These are phyloP conservation scores for Polyommatus iphigenia DNA, from an alignment of 2,888 invertebrate species.

Conservation along the genomic window DNA sequence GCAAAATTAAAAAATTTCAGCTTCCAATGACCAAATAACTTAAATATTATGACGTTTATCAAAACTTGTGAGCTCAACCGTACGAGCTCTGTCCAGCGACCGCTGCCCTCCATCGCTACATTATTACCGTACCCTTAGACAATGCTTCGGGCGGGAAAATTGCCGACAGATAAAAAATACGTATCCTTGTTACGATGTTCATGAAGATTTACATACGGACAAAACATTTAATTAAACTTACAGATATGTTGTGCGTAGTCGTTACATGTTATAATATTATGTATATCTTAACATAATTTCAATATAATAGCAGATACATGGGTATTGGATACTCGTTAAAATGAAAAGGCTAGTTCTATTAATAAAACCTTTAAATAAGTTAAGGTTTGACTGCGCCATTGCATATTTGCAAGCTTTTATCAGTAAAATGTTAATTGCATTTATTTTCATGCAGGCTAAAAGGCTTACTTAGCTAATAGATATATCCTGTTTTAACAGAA, in stretches of 20 bases:
- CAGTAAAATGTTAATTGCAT: too few species aligned
- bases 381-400: too few species aligned
- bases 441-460: too few species aligned
- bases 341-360: too few species aligned
- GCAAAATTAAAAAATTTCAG: too few species aligned
- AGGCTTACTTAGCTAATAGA: too few species aligned
- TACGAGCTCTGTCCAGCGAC: conserved; percentile 16
- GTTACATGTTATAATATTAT: not conserved
- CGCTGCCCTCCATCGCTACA: conserved; percentile 6
- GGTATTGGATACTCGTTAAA: not conserved
- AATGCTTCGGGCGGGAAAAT: conserved; percentile 11
- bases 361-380: too few species aligned
- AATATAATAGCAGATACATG: not conserved
- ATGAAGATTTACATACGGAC: not conserved
- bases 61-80: conserved; percentile 2
- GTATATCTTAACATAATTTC: not conserved
- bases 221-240: not conserved
- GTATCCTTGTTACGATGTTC: not conserved
- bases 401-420: too few species aligned
- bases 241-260: not conserved
- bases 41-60: not conserved
- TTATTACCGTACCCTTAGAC: conserved; percentile 23
- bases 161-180: conserved; percentile 16
- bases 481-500: too few species aligned
- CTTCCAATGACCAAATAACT: not conserved